Percentiles rank a stretch among this genome's conserved stretches.
Evolutionary conservation across 1,140 invertebrate genomes (phyloP).

Genomic region (Physella acuta): DNA sequence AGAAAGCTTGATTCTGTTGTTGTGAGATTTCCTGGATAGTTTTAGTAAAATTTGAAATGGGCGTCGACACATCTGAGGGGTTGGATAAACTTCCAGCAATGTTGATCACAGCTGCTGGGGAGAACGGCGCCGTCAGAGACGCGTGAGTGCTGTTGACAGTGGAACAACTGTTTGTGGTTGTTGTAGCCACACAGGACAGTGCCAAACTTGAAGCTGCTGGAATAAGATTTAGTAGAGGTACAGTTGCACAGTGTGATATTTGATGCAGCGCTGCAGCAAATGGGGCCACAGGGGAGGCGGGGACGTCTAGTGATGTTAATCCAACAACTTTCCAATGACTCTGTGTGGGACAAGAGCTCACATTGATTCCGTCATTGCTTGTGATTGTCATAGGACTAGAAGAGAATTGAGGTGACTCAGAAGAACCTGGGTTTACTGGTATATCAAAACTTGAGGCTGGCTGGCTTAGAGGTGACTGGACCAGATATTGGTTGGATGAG

Average conservation of each 20-base stretch:
- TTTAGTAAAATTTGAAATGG: too few species aligned
- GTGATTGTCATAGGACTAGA: too few species aligned
- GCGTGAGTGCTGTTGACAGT: neutral
- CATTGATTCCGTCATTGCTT: too few species aligned
- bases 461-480: too few species aligned
- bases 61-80: too few species aligned
- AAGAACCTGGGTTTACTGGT: too few species aligned
- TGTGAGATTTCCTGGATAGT: neutral
- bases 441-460: too few species aligned
- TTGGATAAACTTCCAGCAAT: neutral
- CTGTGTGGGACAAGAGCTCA: too few species aligned
- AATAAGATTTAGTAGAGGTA: neutral
- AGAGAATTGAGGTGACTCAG: too few species aligned
- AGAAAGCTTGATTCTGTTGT: conserved; percentile 1
- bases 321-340: conserved; percentile 20
- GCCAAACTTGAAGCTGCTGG: neutral
- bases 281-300: neutral
- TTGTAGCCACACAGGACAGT: neutral
- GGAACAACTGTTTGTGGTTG: neutral
- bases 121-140: neutral
- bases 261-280: neutral
- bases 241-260: neutral
- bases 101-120: neutral
- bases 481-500: too few species aligned
- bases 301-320: neutral